Conservation (phyloP, 2,113 vertebrate species). For the Hyaena hyaena region DNA sequence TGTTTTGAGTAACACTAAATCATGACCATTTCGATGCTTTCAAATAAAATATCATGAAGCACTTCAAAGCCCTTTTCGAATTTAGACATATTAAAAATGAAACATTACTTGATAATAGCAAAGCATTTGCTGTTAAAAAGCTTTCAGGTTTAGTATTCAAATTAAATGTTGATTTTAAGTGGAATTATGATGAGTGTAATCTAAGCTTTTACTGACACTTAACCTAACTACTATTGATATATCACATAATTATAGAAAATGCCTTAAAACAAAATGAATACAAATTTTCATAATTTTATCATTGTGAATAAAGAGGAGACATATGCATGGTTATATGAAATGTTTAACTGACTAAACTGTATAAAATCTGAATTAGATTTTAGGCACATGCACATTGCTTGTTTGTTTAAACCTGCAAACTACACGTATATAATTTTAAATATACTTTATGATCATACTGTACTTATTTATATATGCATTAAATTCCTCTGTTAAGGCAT, state of each 20-base stretch:
- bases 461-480: background rate
- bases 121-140: constrained; percentile 10
- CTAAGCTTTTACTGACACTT: background rate
- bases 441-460: background rate
- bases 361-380: constrained; percentile 7
- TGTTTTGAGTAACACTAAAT: background rate
- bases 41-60: background rate
- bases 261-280: constrained; percentile 24
- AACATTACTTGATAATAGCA: constrained; percentile 5
- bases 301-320: background rate
- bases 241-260: background rate
- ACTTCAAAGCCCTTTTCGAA: constrained; percentile 16
- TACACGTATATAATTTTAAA: background rate
- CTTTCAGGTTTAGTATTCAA: constrained; percentile 38
- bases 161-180: constrained; percentile 35
- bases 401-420: too few species aligned
- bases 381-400: background rate
- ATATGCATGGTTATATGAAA: background rate
- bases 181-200: background rate
- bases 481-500: background rate
- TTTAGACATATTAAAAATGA: constrained; percentile 46
- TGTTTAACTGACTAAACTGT: background rate
- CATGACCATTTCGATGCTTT: background rate
- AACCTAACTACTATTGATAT: background rate
- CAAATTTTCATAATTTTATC: background rate